Conservation (phyloP, 2,888 invertebrate genomes). For the Druceiella hillmani region DNA sequence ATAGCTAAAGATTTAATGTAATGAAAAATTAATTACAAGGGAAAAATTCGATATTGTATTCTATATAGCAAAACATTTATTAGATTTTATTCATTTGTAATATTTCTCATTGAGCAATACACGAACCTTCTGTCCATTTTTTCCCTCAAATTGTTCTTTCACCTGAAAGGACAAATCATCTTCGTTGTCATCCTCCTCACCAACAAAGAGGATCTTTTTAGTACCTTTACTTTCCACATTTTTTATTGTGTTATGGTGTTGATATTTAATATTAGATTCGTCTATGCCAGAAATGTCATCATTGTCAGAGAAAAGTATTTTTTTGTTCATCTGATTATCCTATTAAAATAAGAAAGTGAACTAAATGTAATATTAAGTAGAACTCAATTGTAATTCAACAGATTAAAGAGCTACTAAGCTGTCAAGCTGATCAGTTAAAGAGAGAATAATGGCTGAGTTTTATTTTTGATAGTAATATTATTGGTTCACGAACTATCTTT, state of each 20-base stretch:
- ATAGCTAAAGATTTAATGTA: slow-evolving; percentile 46
- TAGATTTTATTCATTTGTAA: too few species aligned
- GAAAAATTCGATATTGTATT: too few species aligned
- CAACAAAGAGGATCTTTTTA: slow-evolving; percentile 40
- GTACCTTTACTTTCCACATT: slow-evolving; percentile 15
- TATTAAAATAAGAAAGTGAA: slow-evolving; percentile 31
- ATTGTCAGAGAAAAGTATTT: slow-evolving; percentile 58
- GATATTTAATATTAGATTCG: neutral
- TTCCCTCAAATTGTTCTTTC: slow-evolving; percentile 62
- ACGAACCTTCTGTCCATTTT: slow-evolving; percentile 60
- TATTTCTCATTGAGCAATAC: too few species aligned
- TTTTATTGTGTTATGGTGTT: neutral
- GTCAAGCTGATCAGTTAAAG: too few species aligned
- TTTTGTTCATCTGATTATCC: slow-evolving; percentile 52
- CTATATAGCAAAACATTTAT: too few species aligned
- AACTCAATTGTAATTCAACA: too few species aligned
- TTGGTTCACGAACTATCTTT: too few species aligned
- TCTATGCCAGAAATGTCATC: slow-evolving; percentile 28
- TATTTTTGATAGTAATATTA: too few species aligned
- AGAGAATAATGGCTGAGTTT: too few species aligned
- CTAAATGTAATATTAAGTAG: slow-evolving; percentile 2
- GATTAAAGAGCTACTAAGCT: too few species aligned
- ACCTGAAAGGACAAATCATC: slow-evolving; percentile 54
- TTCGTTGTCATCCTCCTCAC: slow-evolving; percentile 43
- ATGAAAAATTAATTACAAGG: too few species aligned